Evolutionary conservation across 2,888 invertebrate genomes (phyloP).

Genomic region (Neoascia interrupta): DNA sequence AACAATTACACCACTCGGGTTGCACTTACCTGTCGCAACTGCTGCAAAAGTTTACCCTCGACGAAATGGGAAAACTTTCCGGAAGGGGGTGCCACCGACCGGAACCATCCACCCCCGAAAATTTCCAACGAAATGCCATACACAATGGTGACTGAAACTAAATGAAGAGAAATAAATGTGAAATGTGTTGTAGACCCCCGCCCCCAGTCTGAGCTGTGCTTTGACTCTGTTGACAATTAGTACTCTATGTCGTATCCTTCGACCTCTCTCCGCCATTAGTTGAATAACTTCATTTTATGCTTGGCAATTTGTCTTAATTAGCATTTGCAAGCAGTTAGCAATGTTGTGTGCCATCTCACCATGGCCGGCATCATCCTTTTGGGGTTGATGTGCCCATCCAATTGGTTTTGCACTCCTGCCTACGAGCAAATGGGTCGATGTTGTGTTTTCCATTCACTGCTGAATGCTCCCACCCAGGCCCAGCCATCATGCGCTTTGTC

Average conservation of each 20-base stretch:
- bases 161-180: constrained; percentile 67
- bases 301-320: constrained; percentile 68
- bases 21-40: constrained; percentile 41
- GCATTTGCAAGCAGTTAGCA: constrained; percentile 61
- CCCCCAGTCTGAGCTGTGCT: constrained; percentile 40
- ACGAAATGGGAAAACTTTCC: too few species aligned
- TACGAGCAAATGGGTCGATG: too few species aligned
- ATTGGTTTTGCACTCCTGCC: constrained; percentile 32
- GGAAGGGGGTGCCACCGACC: neutral
- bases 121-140: constrained; percentile 44
- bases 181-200: constrained; percentile 57
- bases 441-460: constrained; percentile 21
- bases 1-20: constrained; percentile 49
- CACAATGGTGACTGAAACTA: constrained; percentile 54
- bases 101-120: neutral
- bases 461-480: too few species aligned
- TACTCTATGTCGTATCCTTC: constrained; percentile 48
- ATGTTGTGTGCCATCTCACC: constrained; percentile 57
- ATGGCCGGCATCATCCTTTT: constrained; percentile 20
- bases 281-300: constrained; percentile 68
- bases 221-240: constrained; percentile 62
- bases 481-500: too few species aligned
- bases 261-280: constrained; percentile 60
- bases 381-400: constrained; percentile 37
- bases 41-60: too few species aligned